A percentile compares a stretch with the other conserved stretches of the same genome.
phyloP scores from a whole-genome alignment of 2,797 vertebrate genomes.

The Myotis pilosus region DNA sequence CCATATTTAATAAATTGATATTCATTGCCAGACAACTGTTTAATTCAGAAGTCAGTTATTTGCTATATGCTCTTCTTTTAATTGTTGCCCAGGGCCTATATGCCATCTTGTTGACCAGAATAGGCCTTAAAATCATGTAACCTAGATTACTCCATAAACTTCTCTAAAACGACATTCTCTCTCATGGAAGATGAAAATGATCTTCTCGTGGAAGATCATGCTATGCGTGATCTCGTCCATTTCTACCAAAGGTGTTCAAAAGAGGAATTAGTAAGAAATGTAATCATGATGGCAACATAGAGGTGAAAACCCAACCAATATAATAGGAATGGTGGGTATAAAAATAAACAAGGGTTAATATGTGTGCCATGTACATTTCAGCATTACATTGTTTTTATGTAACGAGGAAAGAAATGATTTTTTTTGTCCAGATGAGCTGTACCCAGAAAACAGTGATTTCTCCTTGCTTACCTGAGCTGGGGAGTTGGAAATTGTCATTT shows the following conservation, averaged over 20 bases:
- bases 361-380: not conserved
- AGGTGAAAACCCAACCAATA: not conserved
- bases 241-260: not conserved
- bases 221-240: not conserved
- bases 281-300: not conserved
- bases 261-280: not conserved
- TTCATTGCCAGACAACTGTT: slow-evolving; percentile 1
- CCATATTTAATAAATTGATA: slow-evolving; percentile 1
- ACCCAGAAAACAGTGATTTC: slow-evolving; percentile 50
- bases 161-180: not conserved
- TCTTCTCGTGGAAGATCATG: not conserved
- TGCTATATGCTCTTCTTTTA: not conserved
- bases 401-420: slow-evolving; percentile 7
- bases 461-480: slow-evolving; percentile 51
- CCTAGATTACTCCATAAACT: not conserved
- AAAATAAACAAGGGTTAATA: slow-evolving; percentile 9
- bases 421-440: not conserved
- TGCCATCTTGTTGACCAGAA: not conserved
- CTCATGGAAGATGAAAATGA: not conserved
- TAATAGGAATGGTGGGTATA: not conserved
- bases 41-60: slow-evolving; percentile 36
- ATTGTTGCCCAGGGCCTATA: not conserved
- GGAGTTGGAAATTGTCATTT: slow-evolving; percentile 32
- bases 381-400: not conserved
- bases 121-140: not conserved